These are phyloP conservation scores for Hyposoter didymator DNA, from an alignment of 2,888 invertebrate species.

Conservation along the genomic window DNA sequence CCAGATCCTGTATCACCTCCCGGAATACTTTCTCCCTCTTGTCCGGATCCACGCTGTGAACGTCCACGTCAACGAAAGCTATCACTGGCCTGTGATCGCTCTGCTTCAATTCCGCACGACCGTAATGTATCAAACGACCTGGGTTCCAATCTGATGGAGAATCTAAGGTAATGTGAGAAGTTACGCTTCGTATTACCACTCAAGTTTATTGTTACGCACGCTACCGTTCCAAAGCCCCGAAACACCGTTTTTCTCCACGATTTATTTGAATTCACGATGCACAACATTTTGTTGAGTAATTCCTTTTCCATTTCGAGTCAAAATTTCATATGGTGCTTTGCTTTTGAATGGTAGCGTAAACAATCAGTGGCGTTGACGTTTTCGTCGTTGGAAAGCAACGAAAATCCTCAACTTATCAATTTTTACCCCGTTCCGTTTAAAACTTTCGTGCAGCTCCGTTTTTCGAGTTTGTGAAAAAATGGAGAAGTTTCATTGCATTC, in stretches of 20 bases:
- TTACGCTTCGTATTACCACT: background rate
- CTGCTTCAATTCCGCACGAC: conserved; percentile 97
- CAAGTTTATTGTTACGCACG: background rate
- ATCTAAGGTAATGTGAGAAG: conserved; percentile 70
- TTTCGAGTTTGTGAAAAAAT: background rate
- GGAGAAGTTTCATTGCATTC: background rate
- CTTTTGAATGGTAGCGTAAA: background rate
- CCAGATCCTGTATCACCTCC: conserved; percentile 93
- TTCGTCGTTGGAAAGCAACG: background rate
- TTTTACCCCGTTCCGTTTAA: background rate
- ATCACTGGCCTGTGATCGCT: conserved; percentile 99
- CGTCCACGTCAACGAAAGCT: conserved; percentile 95
- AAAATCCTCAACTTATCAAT: background rate
- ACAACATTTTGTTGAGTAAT: background rate
- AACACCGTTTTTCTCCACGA: background rate
- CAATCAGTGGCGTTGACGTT: background rate
- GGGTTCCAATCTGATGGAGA: conserved; percentile 88
- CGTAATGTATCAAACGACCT: conserved; percentile 94
- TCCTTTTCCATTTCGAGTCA: background rate
- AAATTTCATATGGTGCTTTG: background rate
- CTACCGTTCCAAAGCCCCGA: background rate
- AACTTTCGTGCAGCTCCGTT: background rate
- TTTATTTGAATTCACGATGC: background rate
- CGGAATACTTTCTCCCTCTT: conserved; percentile 93
- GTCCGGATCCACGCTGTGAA: conserved; percentile 91